Base-by-base conservation (phyloP, 2,113 vertebrate genomes). In the Percopsis transmontana region DNA sequence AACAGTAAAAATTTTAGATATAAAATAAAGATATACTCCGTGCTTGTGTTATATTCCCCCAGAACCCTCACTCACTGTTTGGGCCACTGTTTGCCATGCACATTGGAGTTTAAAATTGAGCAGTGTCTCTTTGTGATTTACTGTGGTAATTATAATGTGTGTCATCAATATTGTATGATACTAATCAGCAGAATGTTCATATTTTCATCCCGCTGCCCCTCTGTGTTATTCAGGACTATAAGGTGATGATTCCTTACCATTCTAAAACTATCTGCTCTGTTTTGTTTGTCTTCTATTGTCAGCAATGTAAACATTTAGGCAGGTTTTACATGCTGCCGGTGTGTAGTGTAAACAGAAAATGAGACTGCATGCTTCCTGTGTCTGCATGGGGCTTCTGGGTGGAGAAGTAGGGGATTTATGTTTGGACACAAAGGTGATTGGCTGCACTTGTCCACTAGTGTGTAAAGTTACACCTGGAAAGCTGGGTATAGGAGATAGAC, bases 191-290 rank as follows among this genome's bases (percentile, higher is more conserved):
- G 19, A 54, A 61, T 77, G 7, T 84, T 1, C 45, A 44, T 89
- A 57, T 87, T 39, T 89, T 58, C 84, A 39, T 68, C 51, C 68
- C 23, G 47, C 69, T 68, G 33, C 83, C 84, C 83, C 85, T 88
- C 85, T 89, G 78, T 94, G 54, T 85, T 77, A 70, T 74, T 81
- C 91, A 98, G 97, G 97, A 98, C 80, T 91, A 97, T 76, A 94
- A 98, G 97, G 97, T 99, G 95, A 98, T 88, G 66, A 85, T 89
- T 92, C 85, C 52, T 79, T 72, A 72, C 78, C 71, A 90, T 81
- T 42, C 72, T 54, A 53, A 52, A 38, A 48, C 59, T 21, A 23
- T 52, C 50, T 10, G 59, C 67, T 72, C 7, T 33, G 58, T 64
- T 15, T 20, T 70, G 48, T 73, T 47, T 67, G 44, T 56, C 18